Percentiles rank a stretch among this genome's conserved stretches.
These are phyloP conservation scores for Hoplias malabaricus DNA, from an alignment of 2,113 vertebrate species.

Conservation along the genomic window DNA sequence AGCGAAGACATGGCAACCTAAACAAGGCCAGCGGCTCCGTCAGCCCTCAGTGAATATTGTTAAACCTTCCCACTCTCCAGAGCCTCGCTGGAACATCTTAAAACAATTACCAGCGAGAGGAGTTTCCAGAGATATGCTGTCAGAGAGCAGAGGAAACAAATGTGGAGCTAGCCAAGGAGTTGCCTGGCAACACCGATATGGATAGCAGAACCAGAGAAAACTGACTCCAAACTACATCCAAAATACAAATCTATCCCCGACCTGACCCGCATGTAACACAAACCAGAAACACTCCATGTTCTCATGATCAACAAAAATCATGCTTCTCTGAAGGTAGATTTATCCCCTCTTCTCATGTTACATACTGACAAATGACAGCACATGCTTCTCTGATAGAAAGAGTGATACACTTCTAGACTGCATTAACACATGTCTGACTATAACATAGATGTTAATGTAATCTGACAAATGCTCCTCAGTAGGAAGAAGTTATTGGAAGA, in stretches of 20 bases:
- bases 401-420: slow-evolving; percentile 14
- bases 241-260: slow-evolving; percentile 28
- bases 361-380: slow-evolving; percentile 57
- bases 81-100: slow-evolving; percentile 52
- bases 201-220: slow-evolving; percentile 36
- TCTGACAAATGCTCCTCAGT: not conserved
- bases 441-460: not conserved
- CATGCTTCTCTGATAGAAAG: slow-evolving; percentile 63
- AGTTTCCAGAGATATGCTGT: slow-evolving; percentile 37
- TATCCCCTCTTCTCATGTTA: slow-evolving; percentile 59
- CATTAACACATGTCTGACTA: not conserved
- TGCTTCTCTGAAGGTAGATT: slow-evolving; percentile 49
- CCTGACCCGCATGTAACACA: slow-evolving; percentile 53
- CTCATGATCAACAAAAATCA: not conserved
- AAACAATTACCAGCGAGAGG: slow-evolving; percentile 58
- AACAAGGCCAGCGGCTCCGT: not conserved
- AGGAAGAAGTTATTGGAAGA: no score
- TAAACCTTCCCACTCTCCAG: slow-evolving; percentile 49
- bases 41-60: not conserved
- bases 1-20: not conserved
- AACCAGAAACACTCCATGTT: slow-evolving; percentile 21
- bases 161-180: slow-evolving; percentile 18
- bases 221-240: slow-evolving; percentile 36
- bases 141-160: slow-evolving; percentile 44
- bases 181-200: slow-evolving; percentile 33